Conservation (phyloP, 2,113 vertebrate species). For the Oryzias javanicus region DNA sequence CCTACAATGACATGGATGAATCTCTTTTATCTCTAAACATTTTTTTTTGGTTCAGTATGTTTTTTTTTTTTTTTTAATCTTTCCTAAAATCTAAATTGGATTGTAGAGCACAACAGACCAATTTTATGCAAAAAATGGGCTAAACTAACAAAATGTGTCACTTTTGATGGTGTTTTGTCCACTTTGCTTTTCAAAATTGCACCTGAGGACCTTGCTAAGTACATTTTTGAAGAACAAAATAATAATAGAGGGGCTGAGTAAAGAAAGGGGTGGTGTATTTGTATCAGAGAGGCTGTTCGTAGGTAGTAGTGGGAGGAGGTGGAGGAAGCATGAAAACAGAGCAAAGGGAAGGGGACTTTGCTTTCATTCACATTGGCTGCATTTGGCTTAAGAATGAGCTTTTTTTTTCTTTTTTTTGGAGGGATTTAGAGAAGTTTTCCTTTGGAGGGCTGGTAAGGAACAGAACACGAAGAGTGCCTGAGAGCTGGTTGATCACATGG, state of each 20-base stretch:
- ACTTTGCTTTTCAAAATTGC: conserved; percentile 48
- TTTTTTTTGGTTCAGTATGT: background rate
- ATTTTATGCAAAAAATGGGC: too few relatives aligned
- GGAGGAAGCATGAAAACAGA: conserved; percentile 23
- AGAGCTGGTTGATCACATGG: conserved; percentile 30
- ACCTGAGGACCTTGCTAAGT: conserved; percentile 34
- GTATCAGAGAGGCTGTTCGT: conserved; percentile 29
- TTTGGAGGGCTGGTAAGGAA: conserved; percentile 41
- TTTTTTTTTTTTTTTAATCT: background rate
- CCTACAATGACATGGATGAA: too few relatives aligned
- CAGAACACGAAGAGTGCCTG: conserved; percentile 15
- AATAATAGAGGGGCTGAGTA: conserved; percentile 45
- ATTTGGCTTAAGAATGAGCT: conserved; percentile 54
- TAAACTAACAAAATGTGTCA: too few relatives aligned
- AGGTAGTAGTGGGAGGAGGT: conserved; percentile 30
- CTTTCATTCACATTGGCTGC: conserved; percentile 56
- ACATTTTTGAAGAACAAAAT: conserved; percentile 52
- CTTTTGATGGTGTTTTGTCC: background rate
- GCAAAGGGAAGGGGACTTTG: conserved; percentile 53
- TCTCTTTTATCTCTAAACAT: too few relatives aligned
- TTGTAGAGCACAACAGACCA: too few relatives aligned
- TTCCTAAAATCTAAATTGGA: too few relatives aligned
- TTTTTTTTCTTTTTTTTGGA: conserved; percentile 15
- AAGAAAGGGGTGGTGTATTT: conserved; percentile 49
- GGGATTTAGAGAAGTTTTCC: conserved; percentile 43